Evolutionary conservation across 2,888 invertebrate species (phyloP), one percentile per base, ranked within the genome.

Genomic region (Acronicta psi): DNA sequence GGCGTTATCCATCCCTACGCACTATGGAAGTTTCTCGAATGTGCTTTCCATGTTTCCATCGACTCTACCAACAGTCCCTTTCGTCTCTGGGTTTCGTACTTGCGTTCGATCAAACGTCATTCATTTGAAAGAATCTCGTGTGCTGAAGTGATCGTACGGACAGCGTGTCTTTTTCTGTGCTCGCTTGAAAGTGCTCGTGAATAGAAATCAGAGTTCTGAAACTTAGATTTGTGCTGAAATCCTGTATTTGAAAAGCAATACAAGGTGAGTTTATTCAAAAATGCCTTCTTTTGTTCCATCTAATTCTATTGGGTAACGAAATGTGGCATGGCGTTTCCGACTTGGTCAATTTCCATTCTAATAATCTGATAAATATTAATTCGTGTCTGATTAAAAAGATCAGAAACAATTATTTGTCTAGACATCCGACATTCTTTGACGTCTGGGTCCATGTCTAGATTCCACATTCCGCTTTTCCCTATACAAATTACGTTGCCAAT

Each of bases 1-100:
- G n/a, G n/a, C n/a, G n/a, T n/a, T n/a, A n/a, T n/a, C n/a, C n/a
- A n/a, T n/a, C n/a, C n/a, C 6, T 23, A 3, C 7, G 23, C 7
- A 23, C 23, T 64, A 73, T 70, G 61, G 84, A 84, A 84, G 72
- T 69, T 84, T 84, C 84, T 82, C 71, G 84, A 84, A 82, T 44
- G 38, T 67, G 47, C 62, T 44, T 38, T 69, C 46, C 64, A n/a
- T n/a, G n/a, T 51, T 65, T 59, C 57, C 55, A 64, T 71, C 64
- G 58, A 54, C 65, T 54, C 10, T 11, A 46, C 11, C 9, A 18
- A 37, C n/a, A 54, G 46, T 44, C 46, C 43, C 67, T 54, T 50
- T 37, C 51, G 47, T 47, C n/a, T n/a, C n/a, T n/a, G n/a, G n/a
- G n/a, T n/a, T n/a, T n/a, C n/a, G n/a, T n/a, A n/a, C n/a, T n/a